Conservation (phyloP, 35 echinoderm and acorn worm species). For the Heliocidaris erythrogramma region DNA sequence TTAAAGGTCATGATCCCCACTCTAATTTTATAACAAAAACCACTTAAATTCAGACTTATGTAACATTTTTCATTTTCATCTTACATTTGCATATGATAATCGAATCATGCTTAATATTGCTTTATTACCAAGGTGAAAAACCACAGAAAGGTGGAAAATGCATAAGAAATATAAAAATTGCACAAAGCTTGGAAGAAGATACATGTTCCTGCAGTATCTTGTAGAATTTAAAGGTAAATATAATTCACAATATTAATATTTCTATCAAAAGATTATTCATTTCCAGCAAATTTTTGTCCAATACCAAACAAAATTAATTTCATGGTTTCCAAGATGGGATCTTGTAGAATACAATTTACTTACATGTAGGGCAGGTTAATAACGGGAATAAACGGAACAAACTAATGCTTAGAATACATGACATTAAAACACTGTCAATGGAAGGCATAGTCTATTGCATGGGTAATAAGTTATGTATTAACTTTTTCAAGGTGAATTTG, state of each 20-base stretch:
- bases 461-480: background rate
- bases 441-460: background rate
- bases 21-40: background rate
- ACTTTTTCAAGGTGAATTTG: background rate
- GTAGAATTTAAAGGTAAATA: too few species aligned
- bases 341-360: too few species aligned
- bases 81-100: background rate
- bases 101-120: background rate
- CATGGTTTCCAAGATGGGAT: too few species aligned
- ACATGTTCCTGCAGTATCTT: background rate
- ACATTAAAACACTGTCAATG: background rate
- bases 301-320: too few species aligned
- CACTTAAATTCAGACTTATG: too few species aligned
- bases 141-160: background rate
- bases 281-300: too few species aligned
- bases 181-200: background rate
- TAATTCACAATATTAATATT: too few species aligned
- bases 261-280: too few species aligned
- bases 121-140: background rate
- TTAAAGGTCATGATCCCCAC: background rate
- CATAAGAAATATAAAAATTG: background rate
- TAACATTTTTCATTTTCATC: background rate
- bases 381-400: background rate
- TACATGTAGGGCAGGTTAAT: too few species aligned
- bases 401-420: background rate